Percentiles rank a stretch among this genome's conserved stretches.
Evolutionary conservation across 30 jellyfish, hydroid and myxozoan species (phyloP).

Genomic region (Cassiopea andromeda): DNA sequence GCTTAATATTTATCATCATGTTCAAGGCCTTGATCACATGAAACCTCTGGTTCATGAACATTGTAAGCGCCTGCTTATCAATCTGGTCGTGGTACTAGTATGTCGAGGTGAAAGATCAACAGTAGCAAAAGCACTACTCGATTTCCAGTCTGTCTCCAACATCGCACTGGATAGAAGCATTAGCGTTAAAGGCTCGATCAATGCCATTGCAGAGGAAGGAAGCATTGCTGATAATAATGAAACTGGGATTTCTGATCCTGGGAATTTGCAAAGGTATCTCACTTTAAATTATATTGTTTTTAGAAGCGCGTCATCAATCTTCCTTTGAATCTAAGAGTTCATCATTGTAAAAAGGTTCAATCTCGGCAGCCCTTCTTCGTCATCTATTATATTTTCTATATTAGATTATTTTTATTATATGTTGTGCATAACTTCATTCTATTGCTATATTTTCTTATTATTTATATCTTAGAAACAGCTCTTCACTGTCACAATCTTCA

Average conservation of each 20-base stretch:
- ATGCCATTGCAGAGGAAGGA: constrained; percentile 80
- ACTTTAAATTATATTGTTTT: not conserved
- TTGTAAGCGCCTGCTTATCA: constrained; percentile 89
- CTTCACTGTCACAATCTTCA: constrained; percentile 53
- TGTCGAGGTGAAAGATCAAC: constrained; percentile 94
- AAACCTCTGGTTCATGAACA: constrained; percentile 93
- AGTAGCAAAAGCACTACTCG: constrained; percentile 92
- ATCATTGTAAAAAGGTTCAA: too few species aligned
- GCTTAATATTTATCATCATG: too few species aligned
- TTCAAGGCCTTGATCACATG: constrained; percentile 96
- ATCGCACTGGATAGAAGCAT: constrained; percentile 84
- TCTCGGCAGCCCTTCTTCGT: too few species aligned
- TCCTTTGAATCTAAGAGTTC: not conserved
- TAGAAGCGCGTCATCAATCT: not conserved
- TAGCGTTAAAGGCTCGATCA: constrained; percentile 81
- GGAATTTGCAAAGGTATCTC: constrained; percentile 57
- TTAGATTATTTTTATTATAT: too few species aligned
- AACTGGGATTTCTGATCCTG: constrained; percentile 55
- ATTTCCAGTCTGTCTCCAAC: constrained; percentile 89
- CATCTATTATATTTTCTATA: too few species aligned
- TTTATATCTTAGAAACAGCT: constrained; percentile 36
- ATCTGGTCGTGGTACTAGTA: constrained; percentile 84
- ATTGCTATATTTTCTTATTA: not conserved
- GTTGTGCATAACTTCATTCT: not conserved
- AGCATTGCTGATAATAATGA: constrained; percentile 49